These are phyloP conservation scores for Calidris pugnax DNA, from an alignment of 2,113 vertebrate genomes.

Conservation along the genomic window DNA sequence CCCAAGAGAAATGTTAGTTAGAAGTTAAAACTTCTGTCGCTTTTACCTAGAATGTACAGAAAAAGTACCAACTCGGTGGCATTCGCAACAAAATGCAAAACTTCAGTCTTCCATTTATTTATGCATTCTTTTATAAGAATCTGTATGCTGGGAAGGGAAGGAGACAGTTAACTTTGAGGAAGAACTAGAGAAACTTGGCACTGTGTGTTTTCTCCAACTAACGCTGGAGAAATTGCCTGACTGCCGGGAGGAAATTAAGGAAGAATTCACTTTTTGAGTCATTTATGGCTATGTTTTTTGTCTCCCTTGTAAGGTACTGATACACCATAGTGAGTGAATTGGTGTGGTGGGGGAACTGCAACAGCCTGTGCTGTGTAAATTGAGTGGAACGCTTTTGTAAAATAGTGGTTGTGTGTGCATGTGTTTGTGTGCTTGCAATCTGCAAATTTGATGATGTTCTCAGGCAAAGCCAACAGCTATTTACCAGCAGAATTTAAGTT, in stretches of 20 bases:
- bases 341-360: not conserved
- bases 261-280: not conserved
- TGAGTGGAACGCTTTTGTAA: not conserved
- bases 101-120: not conserved
- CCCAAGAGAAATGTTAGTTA: not conserved
- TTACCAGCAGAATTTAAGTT: not conserved
- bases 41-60: not conserved
- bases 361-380: not conserved
- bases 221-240: not conserved
- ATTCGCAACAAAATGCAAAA: not conserved
- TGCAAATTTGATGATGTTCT: not conserved
- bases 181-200: not conserved
- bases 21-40: not conserved
- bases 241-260: not conserved
- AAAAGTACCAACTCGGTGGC: not conserved
- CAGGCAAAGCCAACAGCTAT: not conserved
- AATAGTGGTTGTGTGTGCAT: fast-evolving
- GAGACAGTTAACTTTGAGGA: not conserved
- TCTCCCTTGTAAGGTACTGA: not conserved
- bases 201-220: not conserved
- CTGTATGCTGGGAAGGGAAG: not conserved
- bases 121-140: not conserved
- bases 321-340: not conserved
- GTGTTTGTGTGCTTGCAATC: not conserved
- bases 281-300: not conserved